Conservation (phyloP, 1,140 invertebrate species). For the Drosophila punjabiensis region DNA sequence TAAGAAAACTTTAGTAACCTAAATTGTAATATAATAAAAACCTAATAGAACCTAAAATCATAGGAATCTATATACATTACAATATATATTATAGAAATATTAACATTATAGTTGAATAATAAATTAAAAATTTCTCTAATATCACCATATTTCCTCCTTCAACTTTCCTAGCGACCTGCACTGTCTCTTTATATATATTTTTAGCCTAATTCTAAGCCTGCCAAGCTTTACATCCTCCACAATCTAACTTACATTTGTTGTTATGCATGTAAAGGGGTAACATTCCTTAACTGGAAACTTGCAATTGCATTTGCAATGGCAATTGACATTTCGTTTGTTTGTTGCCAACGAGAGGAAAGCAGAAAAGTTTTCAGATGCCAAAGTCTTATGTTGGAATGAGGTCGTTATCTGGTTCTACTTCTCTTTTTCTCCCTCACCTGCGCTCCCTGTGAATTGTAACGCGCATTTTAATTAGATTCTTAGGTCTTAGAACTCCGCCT, state of each 20-base stretch:
- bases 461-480: constrained; percentile 73
- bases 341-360: constrained; percentile 40
- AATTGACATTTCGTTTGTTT: constrained; percentile 71
- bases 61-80: no score
- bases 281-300: constrained; percentile 32
- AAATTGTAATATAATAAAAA: no score
- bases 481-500: constrained; percentile 26
- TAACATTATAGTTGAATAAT: not conserved
- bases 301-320: constrained; percentile 41
- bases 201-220: not conserved
- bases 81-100: not conserved
- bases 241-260: constrained; percentile 4
- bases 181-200: constrained; percentile 2
- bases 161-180: not conserved
- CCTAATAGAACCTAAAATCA: no score
- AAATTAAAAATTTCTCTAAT: no score
- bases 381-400: constrained; percentile 54
- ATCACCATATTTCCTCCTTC: not conserved
- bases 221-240: constrained; percentile 3
- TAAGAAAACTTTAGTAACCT: no score
- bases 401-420: constrained; percentile 28
- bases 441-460: constrained; percentile 65
- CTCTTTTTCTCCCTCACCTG: constrained; percentile 5
- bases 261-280: constrained; percentile 1
- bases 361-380: constrained; percentile 60